Evolutionary conservation across 2,113 vertebrate genomes (phyloP).

Genomic region (Cichladusa arquata): DNA sequence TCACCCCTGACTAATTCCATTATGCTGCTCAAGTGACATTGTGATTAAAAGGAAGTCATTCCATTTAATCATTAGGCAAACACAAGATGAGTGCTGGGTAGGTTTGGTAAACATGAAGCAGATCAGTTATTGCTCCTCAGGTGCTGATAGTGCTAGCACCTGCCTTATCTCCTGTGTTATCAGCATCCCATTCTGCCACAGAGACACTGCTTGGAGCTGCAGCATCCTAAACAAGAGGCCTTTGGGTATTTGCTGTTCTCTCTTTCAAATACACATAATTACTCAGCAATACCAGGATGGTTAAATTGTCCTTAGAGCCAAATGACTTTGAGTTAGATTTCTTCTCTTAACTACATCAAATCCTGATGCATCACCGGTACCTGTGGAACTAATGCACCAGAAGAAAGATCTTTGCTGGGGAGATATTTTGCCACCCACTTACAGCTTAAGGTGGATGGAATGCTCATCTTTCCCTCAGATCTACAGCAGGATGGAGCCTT

Average conservation of each 20-base stretch:
- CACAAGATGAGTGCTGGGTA: background rate
- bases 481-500: background rate
- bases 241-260: constrained; percentile 41
- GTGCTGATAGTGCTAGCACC: background rate
- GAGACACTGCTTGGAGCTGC: background rate
- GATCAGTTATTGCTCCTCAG: background rate
- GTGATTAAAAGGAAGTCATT: constrained; percentile 50
- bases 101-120: constrained; percentile 10
- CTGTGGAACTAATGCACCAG: background rate
- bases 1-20: constrained; percentile 13
- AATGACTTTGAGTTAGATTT: constrained; percentile 40
- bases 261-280: background rate
- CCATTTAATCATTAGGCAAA: constrained; percentile 45
- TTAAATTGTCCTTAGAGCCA: background rate
- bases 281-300: background rate
- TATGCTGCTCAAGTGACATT: background rate
- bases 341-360: background rate
- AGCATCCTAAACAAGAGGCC: background rate
- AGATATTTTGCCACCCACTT: background rate
- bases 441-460: background rate
- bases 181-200: background rate
- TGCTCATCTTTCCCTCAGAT: background rate
- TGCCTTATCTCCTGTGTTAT: background rate
- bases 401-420: background rate
- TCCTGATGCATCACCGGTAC: rapidly evolving